phyloP scores from a whole-genome alignment of 1,140 invertebrate species.

The Achroia grisella region DNA sequence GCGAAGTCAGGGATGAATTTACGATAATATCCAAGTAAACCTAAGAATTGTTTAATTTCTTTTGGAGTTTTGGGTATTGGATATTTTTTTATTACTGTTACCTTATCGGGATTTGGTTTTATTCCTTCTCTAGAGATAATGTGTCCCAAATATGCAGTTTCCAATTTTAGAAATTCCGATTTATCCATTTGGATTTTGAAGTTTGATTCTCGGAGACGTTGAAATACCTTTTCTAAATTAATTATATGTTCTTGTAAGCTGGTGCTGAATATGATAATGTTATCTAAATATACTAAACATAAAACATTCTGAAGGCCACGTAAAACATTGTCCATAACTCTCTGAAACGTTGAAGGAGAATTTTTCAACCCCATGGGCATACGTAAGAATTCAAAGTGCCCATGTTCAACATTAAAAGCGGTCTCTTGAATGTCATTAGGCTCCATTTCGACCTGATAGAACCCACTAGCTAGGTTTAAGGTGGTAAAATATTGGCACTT shows the following conservation, averaged over 20 bases:
- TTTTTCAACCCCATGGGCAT: too few species aligned
- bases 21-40: constrained; percentile 9
- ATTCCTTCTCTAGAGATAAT: neutral
- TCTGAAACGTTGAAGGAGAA: constrained; percentile 12
- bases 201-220: constrained; percentile 1
- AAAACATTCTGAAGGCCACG: constrained; percentile 4
- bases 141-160: neutral
- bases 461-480: constrained; percentile 8
- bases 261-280: neutral
- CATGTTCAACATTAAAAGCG: constrained; percentile 11
- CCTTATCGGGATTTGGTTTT: constrained; percentile 1
- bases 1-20: constrained; percentile 14
- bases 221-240: too few species aligned
- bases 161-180: too few species aligned
- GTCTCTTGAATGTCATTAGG: constrained; percentile 9
- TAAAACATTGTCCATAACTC: constrained; percentile 9
- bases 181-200: constrained; percentile 3
- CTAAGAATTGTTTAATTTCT: too few species aligned
- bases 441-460: too few species aligned
- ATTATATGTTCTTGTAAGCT: neutral
- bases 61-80: neutral
- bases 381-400: constrained; percentile 16
- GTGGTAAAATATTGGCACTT: constrained; percentile 11
- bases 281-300: neutral
- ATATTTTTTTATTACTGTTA: neutral